Evolutionary conservation across 2,888 invertebrate species (phyloP).

Genomic region (Electrophaes corylata): DNA sequence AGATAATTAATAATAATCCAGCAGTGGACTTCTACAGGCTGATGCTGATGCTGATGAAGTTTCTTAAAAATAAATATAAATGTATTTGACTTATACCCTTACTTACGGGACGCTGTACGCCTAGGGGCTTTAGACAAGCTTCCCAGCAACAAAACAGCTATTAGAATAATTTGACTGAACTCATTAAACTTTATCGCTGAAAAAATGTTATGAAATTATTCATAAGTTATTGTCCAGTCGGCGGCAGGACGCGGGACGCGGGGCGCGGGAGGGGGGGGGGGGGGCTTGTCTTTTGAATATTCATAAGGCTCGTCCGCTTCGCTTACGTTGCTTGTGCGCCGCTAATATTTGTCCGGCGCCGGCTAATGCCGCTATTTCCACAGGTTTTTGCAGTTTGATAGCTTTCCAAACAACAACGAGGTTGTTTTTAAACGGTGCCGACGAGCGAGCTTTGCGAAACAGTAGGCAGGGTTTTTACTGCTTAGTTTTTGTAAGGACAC

Average conservation of each 20-base stretch:
- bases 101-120: too few species aligned
- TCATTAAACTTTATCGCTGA: slow-evolving; percentile 3
- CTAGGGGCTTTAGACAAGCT: too few species aligned
- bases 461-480: slow-evolving; percentile 4
- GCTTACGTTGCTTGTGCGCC: slow-evolving; percentile 17
- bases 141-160: too few species aligned
- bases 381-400: slow-evolving; percentile 32
- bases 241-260: too few species aligned
- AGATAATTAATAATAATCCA: too few species aligned
- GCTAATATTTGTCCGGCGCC: slow-evolving; percentile 21
- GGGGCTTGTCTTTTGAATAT: slow-evolving; percentile 25
- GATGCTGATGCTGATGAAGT: too few species aligned
- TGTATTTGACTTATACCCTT: too few species aligned
- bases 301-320: slow-evolving; percentile 17
- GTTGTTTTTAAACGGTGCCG: slow-evolving; percentile 12
- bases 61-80: too few species aligned
- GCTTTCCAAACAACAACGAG: slow-evolving; percentile 24
- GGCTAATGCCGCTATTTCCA: slow-evolving; percentile 27
- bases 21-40: too few species aligned
- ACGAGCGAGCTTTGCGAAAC: slow-evolving; percentile 10
- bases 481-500: not conserved
- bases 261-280: too few species aligned
- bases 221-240: slow-evolving; percentile 4
- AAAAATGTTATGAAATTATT: slow-evolving; percentile 12
- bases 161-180: not conserved